Base-by-base conservation (phyloP, 1,140 invertebrate species). In the Brevipalpus yothersi region DNA sequence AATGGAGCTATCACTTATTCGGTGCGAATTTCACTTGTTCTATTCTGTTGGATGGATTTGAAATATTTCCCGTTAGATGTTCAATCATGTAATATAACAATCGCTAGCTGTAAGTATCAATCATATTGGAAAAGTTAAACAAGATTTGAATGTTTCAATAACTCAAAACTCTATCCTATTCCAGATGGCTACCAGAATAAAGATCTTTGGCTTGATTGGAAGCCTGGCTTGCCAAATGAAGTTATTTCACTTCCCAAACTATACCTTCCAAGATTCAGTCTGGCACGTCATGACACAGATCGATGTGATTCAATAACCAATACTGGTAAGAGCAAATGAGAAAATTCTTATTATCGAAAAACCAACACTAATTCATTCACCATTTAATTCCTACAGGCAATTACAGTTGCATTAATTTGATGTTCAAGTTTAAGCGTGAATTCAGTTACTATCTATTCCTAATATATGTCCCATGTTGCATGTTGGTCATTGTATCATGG, bases 41-140 rank as follows among this genome's bases (percentile, higher is more conserved):
- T 94, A 61, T 86, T 88, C 10, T 94, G 89, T 68, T 87, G 88
- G 49, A 94, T 94, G 90, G 87, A 92, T 75, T 75, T 94, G 64
- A 91, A 93, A 75, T 76, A 93, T 53, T 94, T 93, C 74, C 90
- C 90, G 42, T 71, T 94, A 68, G 90, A 93, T 74, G 80, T 85
- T 68, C 90, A 94, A 76, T 80, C 82, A 53, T 94, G 90, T 71
- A 86, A 86, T 53, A 76, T 94, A 57, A 76, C 84, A 66, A 91
- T 94, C 86, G 87, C 87, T 63, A 92, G 87, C 69, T 94, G 89
- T 93, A 72, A 89, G 87, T 88, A 60, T 1, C 2, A 51, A 51
- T 17, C 17, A 2, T n/a, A 5, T 5, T 31, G 5, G 5, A 5
- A 31, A 31, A 31, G 5, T 31, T 5, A 31, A 31, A 3, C 5